Evolutionary conservation across 2,113 vertebrate genomes (phyloP).

Genomic region (Brienomyrus brachyistius): DNA sequence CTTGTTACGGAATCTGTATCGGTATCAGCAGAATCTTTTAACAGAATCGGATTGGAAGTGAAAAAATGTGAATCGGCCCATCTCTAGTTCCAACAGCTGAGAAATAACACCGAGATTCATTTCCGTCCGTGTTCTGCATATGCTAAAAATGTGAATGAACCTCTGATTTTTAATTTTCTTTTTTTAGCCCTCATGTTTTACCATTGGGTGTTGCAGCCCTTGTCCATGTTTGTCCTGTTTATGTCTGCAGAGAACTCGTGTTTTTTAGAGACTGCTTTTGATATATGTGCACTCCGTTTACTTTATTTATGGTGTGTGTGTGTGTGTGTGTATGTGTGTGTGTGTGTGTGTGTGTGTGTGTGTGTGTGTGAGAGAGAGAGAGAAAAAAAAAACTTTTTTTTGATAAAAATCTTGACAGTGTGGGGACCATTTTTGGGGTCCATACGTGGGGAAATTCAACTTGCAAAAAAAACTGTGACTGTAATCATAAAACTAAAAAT

Average conservation of each 20-base stretch:
- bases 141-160: not conserved
- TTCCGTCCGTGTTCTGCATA: not conserved
- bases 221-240: conserved; percentile 38
- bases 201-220: conserved; percentile 13
- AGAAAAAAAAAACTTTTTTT: no score
- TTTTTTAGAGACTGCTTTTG: not conserved
- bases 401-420: no score
- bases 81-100: not conserved
- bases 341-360: conserved; percentile 5
- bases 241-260: conserved; percentile 11
- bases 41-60: no score
- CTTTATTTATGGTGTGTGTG: not conserved
- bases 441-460: no score
- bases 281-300: not conserved
- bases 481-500: no score
- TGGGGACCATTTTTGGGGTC: no score
- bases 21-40: no score
- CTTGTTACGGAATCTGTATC: no score
- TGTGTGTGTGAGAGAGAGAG: not conserved
- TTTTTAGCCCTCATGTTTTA: conserved; percentile 22
- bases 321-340: not conserved
- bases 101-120: not conserved
- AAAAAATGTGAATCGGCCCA: no score
- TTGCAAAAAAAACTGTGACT: no score
- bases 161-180: conserved; percentile 16